These are phyloP conservation scores for Ostrea denselamellosa DNA, from an alignment of 1,140 invertebrate species.

Conservation along the genomic window DNA sequence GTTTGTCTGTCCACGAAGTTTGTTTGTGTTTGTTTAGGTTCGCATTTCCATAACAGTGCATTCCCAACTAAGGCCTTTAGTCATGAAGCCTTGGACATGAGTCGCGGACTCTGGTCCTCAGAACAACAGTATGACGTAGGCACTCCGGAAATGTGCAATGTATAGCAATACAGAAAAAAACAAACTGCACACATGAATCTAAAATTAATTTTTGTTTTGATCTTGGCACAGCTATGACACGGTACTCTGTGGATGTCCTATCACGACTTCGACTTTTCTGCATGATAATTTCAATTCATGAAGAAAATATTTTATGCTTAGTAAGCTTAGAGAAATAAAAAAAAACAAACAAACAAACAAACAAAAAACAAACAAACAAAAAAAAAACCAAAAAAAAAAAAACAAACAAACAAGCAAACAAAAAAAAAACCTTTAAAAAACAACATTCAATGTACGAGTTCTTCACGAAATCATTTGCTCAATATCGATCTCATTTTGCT, in stretches of 20 bases:
- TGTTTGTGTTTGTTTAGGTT: conserved; percentile 35
- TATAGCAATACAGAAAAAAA: conserved; percentile 10
- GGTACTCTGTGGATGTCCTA: conserved; percentile 2
- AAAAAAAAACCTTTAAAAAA: too few relatives aligned
- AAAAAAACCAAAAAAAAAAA: too few relatives aligned
- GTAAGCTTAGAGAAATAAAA: too few relatives aligned
- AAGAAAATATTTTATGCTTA: not conserved
- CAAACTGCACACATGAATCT: conserved; percentile 31
- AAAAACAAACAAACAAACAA: too few relatives aligned
- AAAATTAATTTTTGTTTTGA: conserved; percentile 27
- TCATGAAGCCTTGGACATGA: conserved; percentile 27
- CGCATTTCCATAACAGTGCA: conserved; percentile 22
- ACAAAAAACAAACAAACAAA: too few relatives aligned
- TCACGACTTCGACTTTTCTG: conserved; percentile 32
- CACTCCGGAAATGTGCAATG: conserved; percentile 9
- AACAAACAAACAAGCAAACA: too few relatives aligned
- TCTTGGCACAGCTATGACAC: not conserved
- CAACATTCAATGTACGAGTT: too few relatives aligned
- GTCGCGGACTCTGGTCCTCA: not conserved
- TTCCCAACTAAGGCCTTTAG: conserved; percentile 19
- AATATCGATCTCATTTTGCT: too few relatives aligned
- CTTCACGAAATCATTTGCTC: too few relatives aligned
- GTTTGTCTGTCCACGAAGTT: conserved; percentile 24
- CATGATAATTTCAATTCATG: not conserved
- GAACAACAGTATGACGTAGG: not conserved